Evolutionary conservation across 2,797 vertebrate genomes (phyloP).

Genomic region (Myoxocephalus aenaeus): DNA sequence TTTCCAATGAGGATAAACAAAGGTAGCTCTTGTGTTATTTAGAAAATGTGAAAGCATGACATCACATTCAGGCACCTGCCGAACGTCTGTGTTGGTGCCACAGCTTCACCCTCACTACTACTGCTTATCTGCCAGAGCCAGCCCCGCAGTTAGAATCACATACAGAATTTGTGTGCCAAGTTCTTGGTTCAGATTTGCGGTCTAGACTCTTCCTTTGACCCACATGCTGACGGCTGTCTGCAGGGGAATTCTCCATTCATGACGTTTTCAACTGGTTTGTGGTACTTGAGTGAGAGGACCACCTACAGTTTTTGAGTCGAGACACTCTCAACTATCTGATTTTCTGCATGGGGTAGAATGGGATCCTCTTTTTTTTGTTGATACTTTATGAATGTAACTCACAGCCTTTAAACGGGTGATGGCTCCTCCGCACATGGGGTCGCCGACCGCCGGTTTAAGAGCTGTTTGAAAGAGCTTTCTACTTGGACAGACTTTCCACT

Average conservation of each 20-base stretch:
- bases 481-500: conserved; percentile 30
- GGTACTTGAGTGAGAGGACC: not conserved
- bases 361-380: conserved; percentile 8
- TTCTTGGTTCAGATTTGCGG: conserved; percentile 22
- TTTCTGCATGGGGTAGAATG: not conserved
- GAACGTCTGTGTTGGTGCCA: not conserved
- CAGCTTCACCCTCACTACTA: not conserved
- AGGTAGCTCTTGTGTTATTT: not conserved
- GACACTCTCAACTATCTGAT: not conserved
- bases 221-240: not conserved
- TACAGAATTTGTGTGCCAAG: not conserved
- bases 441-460: conserved; percentile 13
- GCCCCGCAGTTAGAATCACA: conserved; percentile 10
- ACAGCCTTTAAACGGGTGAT: conserved; percentile 9
- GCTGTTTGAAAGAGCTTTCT: conserved; percentile 27
- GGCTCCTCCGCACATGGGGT: conserved; percentile 13
- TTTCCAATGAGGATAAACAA: not conserved
- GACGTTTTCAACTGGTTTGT: conserved; percentile 28
- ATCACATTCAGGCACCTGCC: not conserved
- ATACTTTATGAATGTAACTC: conserved; percentile 1
- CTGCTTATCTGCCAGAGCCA: conserved; percentile 24
- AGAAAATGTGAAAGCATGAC: not conserved
- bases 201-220: conserved; percentile 5
- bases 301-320: not conserved
- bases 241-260: conserved; percentile 4